phyloP scores from a whole-genome alignment of 2,888 invertebrate species.

The Panzeria rudis region DNA sequence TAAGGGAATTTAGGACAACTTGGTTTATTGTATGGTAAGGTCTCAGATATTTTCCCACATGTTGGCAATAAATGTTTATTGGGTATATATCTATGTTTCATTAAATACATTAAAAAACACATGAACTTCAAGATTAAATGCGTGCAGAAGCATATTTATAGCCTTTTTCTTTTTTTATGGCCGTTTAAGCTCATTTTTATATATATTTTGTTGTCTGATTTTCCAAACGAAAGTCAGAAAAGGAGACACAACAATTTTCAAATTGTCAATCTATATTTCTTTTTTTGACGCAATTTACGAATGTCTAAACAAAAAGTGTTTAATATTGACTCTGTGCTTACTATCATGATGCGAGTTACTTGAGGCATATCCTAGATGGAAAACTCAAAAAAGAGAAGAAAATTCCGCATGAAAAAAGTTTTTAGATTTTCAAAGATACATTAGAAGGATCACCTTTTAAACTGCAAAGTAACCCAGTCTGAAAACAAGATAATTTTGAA shows the following conservation, averaged over 20 bases:
- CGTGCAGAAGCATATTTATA: conserved; percentile 35
- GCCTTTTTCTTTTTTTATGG: conserved; percentile 38
- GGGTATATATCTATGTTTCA: conserved; percentile 42
- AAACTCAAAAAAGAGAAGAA: conserved; percentile 19
- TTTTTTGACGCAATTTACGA: conserved; percentile 61
- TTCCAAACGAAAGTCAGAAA: conserved; percentile 10
- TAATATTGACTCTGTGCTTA: conserved; percentile 22
- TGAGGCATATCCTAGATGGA: conserved; percentile 27
- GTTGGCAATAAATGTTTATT: background rate
- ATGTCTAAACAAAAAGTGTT: conserved; percentile 59
- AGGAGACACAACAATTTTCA: conserved; percentile 38
- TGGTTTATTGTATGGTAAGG: no score
- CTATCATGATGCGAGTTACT: conserved; percentile 28
- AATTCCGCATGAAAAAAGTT: background rate
- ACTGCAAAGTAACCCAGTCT: background rate
- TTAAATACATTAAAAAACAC: conserved; percentile 21
- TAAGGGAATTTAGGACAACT: no score
- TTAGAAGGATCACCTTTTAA: background rate
- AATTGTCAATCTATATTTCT: conserved; percentile 63
- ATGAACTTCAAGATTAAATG: conserved; percentile 38
- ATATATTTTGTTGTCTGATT: conserved; percentile 11
- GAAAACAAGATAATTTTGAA: no score
- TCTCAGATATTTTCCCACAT: no score
- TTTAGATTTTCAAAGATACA: background rate
- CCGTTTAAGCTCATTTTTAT: background rate